These are phyloP conservation scores for Gymnothorax javanicus DNA, from an alignment of 2,797 vertebrate species.

Conservation along the genomic window DNA sequence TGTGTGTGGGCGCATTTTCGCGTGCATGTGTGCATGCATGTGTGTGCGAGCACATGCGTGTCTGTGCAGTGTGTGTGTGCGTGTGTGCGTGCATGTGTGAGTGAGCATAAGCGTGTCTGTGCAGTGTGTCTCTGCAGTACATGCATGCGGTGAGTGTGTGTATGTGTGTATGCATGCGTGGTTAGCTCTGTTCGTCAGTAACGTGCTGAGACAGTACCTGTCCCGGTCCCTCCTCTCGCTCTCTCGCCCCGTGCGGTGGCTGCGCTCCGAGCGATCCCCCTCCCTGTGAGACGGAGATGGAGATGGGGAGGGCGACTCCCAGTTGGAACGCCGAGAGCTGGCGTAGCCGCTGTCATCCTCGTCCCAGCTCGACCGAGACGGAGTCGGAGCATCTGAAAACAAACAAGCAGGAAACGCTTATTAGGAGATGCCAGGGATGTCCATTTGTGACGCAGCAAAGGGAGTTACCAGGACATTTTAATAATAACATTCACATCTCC, in stretches of 20 bases:
- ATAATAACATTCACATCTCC: too few species aligned
- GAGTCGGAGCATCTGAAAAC: constrained; percentile 83
- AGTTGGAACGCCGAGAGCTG: constrained; percentile 84
- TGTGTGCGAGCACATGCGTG: too few species aligned
- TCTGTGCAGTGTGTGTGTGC: neutral
- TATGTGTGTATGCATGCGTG: neutral
- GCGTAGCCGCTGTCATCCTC: constrained; percentile 87
- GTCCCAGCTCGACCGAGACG: constrained; percentile 94
- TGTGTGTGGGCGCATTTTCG: too few species aligned
- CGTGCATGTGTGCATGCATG: neutral
- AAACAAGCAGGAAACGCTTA: neutral
- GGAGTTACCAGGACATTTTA: too few species aligned
- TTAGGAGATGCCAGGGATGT: neutral
- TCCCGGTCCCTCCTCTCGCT: constrained; percentile 84
- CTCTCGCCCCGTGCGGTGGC: constrained; percentile 74
- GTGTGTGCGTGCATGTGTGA: neutral
- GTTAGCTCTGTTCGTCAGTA: neutral
- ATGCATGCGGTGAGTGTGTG: too few species aligned
- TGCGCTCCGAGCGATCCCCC: constrained; percentile 81
- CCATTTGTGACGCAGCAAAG: too few species aligned
- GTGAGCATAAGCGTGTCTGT: too few species aligned
- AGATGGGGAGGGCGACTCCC: constrained; percentile 93
- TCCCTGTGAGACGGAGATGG: constrained; percentile 82
- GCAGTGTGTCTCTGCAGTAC: too few species aligned
- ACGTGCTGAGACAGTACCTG: constrained; percentile 46